These are phyloP conservation scores for Rhopalosiphum maidis DNA, from an alignment of 1,140 invertebrate species.

Conservation along the genomic window DNA sequence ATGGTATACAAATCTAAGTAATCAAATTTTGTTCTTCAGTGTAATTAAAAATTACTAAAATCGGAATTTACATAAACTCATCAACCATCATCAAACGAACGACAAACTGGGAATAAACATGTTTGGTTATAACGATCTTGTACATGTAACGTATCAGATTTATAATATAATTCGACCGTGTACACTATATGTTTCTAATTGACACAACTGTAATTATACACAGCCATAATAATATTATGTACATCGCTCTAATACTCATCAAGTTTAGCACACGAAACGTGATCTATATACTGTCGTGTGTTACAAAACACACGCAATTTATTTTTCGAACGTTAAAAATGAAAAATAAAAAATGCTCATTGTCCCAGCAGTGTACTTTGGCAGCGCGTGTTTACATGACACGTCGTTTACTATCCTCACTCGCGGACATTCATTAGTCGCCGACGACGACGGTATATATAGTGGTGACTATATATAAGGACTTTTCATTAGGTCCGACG, in stretches of 20 bases:
- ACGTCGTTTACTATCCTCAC: not conserved
- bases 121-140: no score
- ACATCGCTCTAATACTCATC: no score
- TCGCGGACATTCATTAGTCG: constrained; percentile 3
- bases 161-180: not conserved
- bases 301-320: not conserved
- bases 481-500: not conserved
- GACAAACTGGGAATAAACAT: no score
- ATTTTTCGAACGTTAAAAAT: not conserved
- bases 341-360: not conserved
- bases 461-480: not conserved
- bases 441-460: not conserved
- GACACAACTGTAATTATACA: not conserved
- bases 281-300: not conserved
- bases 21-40: no score
- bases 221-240: not conserved
- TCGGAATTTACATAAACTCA: no score
- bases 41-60: no score
- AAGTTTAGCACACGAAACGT: not conserved
- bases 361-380: not conserved
- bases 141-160: not conserved
- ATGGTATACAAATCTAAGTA: no score
- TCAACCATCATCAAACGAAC: no score
- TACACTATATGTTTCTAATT: not conserved
- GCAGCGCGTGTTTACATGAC: not conserved